Conservation (phyloP, 2,888 invertebrate species). For the Oegoconia quadripuncta region DNA sequence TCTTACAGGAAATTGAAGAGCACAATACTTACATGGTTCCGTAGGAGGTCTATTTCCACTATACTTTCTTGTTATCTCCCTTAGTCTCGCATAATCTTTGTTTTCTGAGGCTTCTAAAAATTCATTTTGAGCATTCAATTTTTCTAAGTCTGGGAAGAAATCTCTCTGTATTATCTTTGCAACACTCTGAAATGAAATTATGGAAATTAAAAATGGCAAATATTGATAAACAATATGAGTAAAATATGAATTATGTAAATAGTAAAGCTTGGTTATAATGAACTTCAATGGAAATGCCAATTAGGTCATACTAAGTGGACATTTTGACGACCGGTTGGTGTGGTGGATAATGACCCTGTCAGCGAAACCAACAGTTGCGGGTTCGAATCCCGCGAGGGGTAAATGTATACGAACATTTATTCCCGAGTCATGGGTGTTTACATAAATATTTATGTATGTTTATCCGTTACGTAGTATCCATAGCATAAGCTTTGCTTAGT, state of each 20-base stretch:
- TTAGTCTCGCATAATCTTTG: constrained; percentile 91
- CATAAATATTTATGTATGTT: no score
- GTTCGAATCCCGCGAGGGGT: no score
- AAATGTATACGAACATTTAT: no score
- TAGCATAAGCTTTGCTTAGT: no score
- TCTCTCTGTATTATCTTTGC: constrained; percentile 98
- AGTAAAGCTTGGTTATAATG: not conserved
- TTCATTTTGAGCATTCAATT: constrained; percentile 93
- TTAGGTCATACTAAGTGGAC: no score
- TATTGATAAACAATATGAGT: not conserved
- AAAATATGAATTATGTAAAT: not conserved
- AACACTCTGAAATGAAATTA: constrained; percentile 81
- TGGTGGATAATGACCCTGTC: no score
- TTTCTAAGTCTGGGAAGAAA: constrained; percentile 97
- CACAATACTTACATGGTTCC: constrained; percentile 76
- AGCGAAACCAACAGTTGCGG: no score
- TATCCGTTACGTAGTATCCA: no score
- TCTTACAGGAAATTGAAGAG: not conserved
- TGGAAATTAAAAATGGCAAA: not conserved
- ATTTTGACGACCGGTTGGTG: no score
- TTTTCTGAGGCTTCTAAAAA: constrained; percentile 94
- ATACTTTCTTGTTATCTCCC: constrained; percentile 93
- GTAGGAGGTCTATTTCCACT: constrained; percentile 83
- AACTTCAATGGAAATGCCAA: no score
- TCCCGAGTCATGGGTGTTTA: no score